These are phyloP conservation scores for Centropus bengalensis DNA, from an alignment of 2,113 vertebrate genomes.

Conservation along the genomic window DNA sequence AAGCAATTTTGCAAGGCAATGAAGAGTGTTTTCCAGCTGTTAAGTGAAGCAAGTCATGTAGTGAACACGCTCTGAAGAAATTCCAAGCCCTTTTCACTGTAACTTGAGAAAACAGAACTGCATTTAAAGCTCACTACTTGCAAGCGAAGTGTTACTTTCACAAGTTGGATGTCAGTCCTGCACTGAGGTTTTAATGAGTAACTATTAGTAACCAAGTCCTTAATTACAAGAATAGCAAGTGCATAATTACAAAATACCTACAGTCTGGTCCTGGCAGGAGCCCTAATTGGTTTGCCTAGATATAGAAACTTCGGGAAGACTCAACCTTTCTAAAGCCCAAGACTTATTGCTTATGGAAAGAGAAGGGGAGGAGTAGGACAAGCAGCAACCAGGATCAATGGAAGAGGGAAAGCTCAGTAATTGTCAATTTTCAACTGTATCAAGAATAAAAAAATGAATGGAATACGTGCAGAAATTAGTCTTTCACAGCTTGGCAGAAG, in stretches of 20 bases:
- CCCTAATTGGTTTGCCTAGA: not conserved
- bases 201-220: not conserved
- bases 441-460: not conserved
- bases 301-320: not conserved
- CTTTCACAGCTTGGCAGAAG: not conserved
- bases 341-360: not conserved
- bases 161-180: not conserved
- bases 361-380: not conserved
- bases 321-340: not conserved
- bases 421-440: not conserved
- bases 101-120: not conserved
- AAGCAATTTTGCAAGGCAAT: not conserved
- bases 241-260: not conserved
- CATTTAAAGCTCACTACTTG: not conserved
- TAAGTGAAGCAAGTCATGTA: not conserved
- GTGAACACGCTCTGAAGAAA: not conserved
- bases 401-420: not conserved
- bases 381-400: not conserved
- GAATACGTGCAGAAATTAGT: not conserved
- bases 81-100: not conserved
- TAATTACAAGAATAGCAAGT: accelerated
- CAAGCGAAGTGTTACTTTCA: accelerated
- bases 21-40: not conserved
- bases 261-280: not conserved
- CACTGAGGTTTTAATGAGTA: not conserved